Evolutionary conservation across 1,140 invertebrate genomes (phyloP).

Genomic region (Phenacoccus solenopsis): DNA sequence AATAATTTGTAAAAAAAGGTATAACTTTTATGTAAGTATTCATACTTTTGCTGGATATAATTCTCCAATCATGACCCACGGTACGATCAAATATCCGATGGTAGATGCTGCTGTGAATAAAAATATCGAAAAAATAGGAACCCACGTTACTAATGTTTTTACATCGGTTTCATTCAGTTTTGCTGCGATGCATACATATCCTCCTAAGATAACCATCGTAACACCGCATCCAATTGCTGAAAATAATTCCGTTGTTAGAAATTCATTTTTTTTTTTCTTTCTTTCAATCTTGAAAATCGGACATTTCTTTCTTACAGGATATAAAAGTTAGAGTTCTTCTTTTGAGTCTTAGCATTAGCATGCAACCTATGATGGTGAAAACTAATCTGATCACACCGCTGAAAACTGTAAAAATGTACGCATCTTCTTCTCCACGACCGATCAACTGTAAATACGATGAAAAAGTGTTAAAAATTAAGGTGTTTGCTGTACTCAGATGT

Average conservation of each 20-base stretch:
- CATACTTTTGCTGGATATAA: constrained; percentile 41
- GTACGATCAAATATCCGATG: constrained; percentile 52
- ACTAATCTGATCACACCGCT: constrained; percentile 48
- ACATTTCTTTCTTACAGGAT: constrained; percentile 42
- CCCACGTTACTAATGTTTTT: constrained; percentile 40
- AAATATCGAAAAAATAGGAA: constrained; percentile 48
- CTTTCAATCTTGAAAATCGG: too few relatives aligned
- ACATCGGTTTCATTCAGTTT: constrained; percentile 35
- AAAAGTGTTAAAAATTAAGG: too few relatives aligned
- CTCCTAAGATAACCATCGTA: constrained; percentile 46
- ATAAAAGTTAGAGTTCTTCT: constrained; percentile 53
- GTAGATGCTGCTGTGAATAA: constrained; percentile 49
- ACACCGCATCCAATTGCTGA: constrained; percentile 47
- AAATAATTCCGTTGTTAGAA: too few relatives aligned
- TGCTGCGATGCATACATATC: constrained; percentile 43
- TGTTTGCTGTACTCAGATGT: too few relatives aligned
- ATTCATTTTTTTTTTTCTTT: too few relatives aligned
- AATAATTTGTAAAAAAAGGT: neutral
- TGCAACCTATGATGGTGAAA: constrained; percentile 47
- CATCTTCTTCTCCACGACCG: neutral
- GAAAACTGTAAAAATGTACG: constrained; percentile 40
- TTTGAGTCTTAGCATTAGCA: constrained; percentile 46
- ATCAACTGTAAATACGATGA: neutral
- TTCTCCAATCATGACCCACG: constrained; percentile 61
- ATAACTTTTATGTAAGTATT: neutral